phyloP scores from a whole-genome alignment of 2,888 invertebrate species.

The Drosophila algonquin region DNA sequence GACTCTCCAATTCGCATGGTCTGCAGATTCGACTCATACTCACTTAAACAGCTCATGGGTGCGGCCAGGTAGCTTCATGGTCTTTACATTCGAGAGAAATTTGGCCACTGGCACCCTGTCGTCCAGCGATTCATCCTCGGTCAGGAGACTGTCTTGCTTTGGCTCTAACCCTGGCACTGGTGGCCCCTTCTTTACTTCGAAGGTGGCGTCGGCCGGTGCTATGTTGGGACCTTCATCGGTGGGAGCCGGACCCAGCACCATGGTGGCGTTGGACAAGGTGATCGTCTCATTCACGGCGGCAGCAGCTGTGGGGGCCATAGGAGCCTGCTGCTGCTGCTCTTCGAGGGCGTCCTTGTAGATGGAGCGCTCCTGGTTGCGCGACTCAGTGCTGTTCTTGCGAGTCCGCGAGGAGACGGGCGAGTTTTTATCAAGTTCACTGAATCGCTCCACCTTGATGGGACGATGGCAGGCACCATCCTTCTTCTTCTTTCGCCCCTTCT shows the following conservation, averaged over 20 bases:
- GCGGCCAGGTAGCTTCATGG: constrained; percentile 72
- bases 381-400: constrained; percentile 61
- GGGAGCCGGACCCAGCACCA: constrained; percentile 34
- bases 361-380: constrained; percentile 63
- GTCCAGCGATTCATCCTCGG: constrained; percentile 81
- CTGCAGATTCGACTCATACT: constrained; percentile 19
- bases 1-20: not conserved
- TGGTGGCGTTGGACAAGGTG: constrained; percentile 45
- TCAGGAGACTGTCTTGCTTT: constrained; percentile 76
- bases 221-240: constrained; percentile 35
- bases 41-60: constrained; percentile 83
- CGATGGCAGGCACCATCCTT: constrained; percentile 43
- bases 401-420: constrained; percentile 75
- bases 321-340: not conserved
- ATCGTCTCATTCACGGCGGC: constrained; percentile 54
- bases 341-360: constrained; percentile 84
- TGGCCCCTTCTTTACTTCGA: constrained; percentile 58
- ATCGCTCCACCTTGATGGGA: constrained; percentile 82
- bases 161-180: constrained; percentile 63
- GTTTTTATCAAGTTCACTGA: constrained; percentile 70
- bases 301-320: no score
- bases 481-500: constrained; percentile 76
- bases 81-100: constrained; percentile 55
- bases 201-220: constrained; percentile 53
- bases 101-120: constrained; percentile 31